phyloP scores from a whole-genome alignment of 2,113 vertebrate genomes.

The Psittacara wagleri region DNA sequence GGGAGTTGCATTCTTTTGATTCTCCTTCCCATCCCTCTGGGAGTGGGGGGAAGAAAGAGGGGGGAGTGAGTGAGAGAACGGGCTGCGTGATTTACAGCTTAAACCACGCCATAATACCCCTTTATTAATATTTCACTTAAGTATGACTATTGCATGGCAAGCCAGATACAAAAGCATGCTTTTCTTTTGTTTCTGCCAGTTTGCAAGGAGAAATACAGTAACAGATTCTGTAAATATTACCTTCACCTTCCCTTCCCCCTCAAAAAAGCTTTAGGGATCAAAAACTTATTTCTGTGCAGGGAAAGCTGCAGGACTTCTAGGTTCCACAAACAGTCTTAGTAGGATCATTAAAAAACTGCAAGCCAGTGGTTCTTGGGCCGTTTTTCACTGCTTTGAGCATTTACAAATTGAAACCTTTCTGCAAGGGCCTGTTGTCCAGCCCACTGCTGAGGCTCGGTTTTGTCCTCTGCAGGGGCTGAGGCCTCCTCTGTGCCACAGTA shows the following conservation, averaged over 20 bases:
- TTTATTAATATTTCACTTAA: not conserved
- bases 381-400: not conserved
- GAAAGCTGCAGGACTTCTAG: not conserved
- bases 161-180: not conserved
- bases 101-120: not conserved
- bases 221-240: not conserved
- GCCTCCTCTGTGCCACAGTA: fast-evolving
- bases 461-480: not conserved
- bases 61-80: too few species aligned
- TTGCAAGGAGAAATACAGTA: not conserved
- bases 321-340: not conserved
- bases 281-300: not conserved
- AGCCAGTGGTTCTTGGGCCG: not conserved
- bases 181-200: not conserved
- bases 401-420: not conserved
- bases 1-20: too few species aligned
- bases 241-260: not conserved
- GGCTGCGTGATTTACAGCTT: too few species aligned
- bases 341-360: not conserved
- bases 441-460: not conserved
- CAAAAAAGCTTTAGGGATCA: not conserved
- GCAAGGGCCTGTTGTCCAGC: not conserved
- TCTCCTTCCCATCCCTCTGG: too few species aligned
- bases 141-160: not conserved
- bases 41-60: too few species aligned